Evolutionary conservation across 2,888 invertebrate genomes (phyloP), one percentile per base, ranked within the genome.

Genomic region (Leptarthrus brevirostris): DNA sequence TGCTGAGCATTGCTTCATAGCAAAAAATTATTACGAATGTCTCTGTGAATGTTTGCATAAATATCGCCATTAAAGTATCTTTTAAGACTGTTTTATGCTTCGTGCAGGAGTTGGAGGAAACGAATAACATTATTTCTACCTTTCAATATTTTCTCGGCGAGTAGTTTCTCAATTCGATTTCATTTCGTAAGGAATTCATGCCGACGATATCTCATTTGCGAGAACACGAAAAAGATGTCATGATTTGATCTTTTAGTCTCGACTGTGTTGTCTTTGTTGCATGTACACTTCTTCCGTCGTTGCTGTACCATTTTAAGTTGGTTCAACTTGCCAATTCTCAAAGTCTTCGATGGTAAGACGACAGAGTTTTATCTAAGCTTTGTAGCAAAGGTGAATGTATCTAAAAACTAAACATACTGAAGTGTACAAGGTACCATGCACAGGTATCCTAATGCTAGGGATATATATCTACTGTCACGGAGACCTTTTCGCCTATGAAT

Each of bases 211-310:
- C 72, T 74, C 47, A 54, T 77, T 77, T 75, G 76, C 74, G 64
- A 75, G 76, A 76, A 78, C 79, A 79, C 79, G 79, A 79, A 79
- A 78, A 76, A 78, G 77, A 76, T 79, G 79, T 82, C 81, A 81
- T 81, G 80, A 81, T 82, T 81, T 78, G 79, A 79, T 80, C 80
- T 81, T 78, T 80, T 18, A 61, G 56, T 72, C 72, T 72, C 36
- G 58, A 49, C 54, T 47, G 52, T 36, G 69, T 30, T 69, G 69
- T 69, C 52, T 69, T 69, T 69, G 69, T 69, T 69, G 69, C 52
- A 40, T 40, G 36, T 40, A 24, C 47, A 47, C 14, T 36, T 64
- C 34, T 34, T 52, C n/a, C 20, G n/a, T 49, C 52, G 18, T 30
- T 24, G 69, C 30, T 36, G 30, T 36, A 36, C 24, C 30, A 14